A percentile compares a stretch with the other conserved stretches of the same genome.
These are phyloP conservation scores for Listronotus oregonensis DNA, from an alignment of 1,140 invertebrate genomes.

Conservation along the genomic window DNA sequence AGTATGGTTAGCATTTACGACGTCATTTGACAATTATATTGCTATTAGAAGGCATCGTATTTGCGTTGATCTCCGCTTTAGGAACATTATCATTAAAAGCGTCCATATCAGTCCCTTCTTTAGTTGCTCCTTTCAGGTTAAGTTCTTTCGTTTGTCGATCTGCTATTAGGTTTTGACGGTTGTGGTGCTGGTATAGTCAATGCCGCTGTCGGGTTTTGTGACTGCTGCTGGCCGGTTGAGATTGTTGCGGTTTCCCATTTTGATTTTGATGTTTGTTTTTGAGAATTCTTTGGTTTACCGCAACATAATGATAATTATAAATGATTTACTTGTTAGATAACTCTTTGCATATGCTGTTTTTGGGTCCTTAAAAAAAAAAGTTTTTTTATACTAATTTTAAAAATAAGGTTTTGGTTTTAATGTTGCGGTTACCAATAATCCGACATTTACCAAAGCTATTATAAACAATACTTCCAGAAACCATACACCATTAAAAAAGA, in stretches of 20 bases:
- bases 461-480: too few relatives aligned
- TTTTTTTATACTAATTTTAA: too few relatives aligned
- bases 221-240: conserved; percentile 11
- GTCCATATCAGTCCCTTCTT: conserved; percentile 58
- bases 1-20: conserved; percentile 23
- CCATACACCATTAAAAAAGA: too few relatives aligned
- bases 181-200: conserved; percentile 44
- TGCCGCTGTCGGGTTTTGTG: conserved; percentile 7
- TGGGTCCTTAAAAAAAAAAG: too few relatives aligned
- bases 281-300: conserved; percentile 48
- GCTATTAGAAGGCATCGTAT: conserved; percentile 3
- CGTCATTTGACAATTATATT: conserved; percentile 7
- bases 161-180: conserved; percentile 47
- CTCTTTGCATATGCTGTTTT: too few relatives aligned
- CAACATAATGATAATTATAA: too few relatives aligned
- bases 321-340: too few relatives aligned
- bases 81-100: conserved; percentile 50
- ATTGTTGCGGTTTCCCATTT: conserved; percentile 20
- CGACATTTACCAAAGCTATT: too few relatives aligned
- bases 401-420: too few relatives aligned
- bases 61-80: conserved; percentile 39
- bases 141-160: conserved; percentile 52
- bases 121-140: conserved; percentile 55
- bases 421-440: too few relatives aligned
- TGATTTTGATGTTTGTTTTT: conserved; percentile 21